phyloP scores from a whole-genome alignment of 2,113 vertebrate species.

The Caranx melampygus region DNA sequence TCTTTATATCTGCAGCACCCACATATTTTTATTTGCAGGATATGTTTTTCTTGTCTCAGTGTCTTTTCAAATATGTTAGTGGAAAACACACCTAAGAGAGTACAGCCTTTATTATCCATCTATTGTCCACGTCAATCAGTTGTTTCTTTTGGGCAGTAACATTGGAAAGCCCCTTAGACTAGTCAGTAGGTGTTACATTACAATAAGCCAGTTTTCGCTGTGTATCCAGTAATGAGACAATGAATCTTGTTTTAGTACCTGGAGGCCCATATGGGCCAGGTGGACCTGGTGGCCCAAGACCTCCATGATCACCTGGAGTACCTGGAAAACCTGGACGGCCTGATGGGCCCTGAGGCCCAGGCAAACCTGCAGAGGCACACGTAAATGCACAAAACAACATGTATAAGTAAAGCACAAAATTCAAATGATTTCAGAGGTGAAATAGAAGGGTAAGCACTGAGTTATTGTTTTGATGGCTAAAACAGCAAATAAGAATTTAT shows the following conservation, averaged over 20 bases:
- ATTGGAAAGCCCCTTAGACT: too few relatives aligned
- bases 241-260: conserved; percentile 44
- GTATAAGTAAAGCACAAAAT: not conserved
- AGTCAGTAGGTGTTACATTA: too few relatives aligned
- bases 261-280: conserved; percentile 49
- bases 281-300: conserved; percentile 50
- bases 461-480: not conserved
- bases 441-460: not conserved
- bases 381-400: conserved; percentile 5
- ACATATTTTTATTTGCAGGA: not conserved
- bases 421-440: not conserved
- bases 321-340: conserved; percentile 60
- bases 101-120: not conserved
- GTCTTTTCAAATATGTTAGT: not conserved
- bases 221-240: not conserved
- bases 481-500: not conserved
- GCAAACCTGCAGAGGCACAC: conserved; percentile 36
- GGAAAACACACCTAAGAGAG: not conserved
- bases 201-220: not conserved
- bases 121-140: not conserved
- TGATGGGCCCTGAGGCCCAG: conserved; percentile 43
- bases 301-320: conserved; percentile 50
- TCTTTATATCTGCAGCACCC: too few relatives aligned
- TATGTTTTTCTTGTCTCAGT: not conserved
- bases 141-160: not conserved